Evolutionary conservation across 2,888 invertebrate species (phyloP).

Genomic region (Thecocarcelia acutangulata): DNA sequence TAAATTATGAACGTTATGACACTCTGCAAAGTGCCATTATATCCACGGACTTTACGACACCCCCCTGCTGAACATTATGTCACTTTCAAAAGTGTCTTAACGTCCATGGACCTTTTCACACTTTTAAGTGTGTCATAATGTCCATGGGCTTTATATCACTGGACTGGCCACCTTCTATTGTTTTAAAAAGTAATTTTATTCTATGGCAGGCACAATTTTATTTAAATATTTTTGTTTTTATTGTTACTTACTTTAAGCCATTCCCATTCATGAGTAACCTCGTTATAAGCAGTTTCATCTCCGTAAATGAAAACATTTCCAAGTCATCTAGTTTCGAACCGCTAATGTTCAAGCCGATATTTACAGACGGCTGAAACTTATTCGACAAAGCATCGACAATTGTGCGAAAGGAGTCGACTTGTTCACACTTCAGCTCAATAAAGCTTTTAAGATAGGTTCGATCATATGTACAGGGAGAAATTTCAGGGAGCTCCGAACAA

Average conservation of each 20-base stretch:
- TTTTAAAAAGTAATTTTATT: no score
- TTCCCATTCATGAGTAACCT: constrained; percentile 89
- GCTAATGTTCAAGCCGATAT: constrained; percentile 87
- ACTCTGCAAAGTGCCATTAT: no score
- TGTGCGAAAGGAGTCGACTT: constrained; percentile 89
- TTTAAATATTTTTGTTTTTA: not conserved
- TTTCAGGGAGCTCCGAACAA: constrained; percentile 90
- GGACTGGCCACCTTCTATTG: no score
- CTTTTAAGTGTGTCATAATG: no score
- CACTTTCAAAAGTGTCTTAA: no score
- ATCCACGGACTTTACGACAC: no score
- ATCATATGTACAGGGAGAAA: constrained; percentile 92
- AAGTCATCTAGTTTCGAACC: constrained; percentile 90
- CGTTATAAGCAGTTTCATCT: constrained; percentile 89
- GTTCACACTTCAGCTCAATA: constrained; percentile 88
- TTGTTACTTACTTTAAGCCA: constrained; percentile 86
- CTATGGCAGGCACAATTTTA: no score
- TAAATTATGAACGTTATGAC: no score
- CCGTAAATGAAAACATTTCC: constrained; percentile 87
- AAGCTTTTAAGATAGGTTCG: constrained; percentile 79
- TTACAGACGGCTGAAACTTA: constrained; percentile 88
- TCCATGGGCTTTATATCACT: no score
- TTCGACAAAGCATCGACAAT: constrained; percentile 88
- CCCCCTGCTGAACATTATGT: no score
- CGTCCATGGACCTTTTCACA: no score